Conservation (phyloP, 2,888 invertebrate genomes). For the Mycogona germanica region DNA sequence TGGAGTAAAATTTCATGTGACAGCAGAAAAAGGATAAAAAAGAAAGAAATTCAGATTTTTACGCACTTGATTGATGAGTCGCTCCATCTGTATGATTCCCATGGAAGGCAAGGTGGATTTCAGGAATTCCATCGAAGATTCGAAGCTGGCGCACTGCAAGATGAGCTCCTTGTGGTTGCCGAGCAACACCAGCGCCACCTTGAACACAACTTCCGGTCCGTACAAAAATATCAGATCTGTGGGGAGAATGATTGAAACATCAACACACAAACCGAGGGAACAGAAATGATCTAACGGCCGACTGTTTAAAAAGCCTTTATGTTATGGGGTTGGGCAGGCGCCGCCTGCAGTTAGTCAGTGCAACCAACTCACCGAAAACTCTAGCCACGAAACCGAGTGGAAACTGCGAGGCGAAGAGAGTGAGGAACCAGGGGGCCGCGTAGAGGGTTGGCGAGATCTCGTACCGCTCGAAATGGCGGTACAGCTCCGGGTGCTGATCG, state of each 20-base stretch:
- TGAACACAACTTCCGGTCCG: conserved; percentile 79
- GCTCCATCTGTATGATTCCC: conserved; percentile 47
- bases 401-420: conserved; percentile 92
- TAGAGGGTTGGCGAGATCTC: conserved; percentile 90
- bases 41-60: too few species aligned
- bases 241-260: background rate
- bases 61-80: conserved; percentile 68
- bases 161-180: conserved; percentile 73
- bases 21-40: background rate
- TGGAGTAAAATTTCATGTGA: background rate
- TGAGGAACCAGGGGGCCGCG: conserved; percentile 94
- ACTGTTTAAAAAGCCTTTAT: background rate
- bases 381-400: conserved; percentile 89
- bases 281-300: background rate
- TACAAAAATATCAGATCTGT: conserved; percentile 79
- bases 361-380: conserved; percentile 73
- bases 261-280: background rate
- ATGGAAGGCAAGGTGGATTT: conserved; percentile 52
- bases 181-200: conserved; percentile 72
- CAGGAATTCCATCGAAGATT: conserved; percentile 84
- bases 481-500: conserved; percentile 59
- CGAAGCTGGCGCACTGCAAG: conserved; percentile 74
- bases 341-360: too few species aligned
- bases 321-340: too few species aligned
- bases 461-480: conserved; percentile 61